Conservation (phyloP, 2,797 vertebrate genomes). For the Labroides dimidiatus region DNA sequence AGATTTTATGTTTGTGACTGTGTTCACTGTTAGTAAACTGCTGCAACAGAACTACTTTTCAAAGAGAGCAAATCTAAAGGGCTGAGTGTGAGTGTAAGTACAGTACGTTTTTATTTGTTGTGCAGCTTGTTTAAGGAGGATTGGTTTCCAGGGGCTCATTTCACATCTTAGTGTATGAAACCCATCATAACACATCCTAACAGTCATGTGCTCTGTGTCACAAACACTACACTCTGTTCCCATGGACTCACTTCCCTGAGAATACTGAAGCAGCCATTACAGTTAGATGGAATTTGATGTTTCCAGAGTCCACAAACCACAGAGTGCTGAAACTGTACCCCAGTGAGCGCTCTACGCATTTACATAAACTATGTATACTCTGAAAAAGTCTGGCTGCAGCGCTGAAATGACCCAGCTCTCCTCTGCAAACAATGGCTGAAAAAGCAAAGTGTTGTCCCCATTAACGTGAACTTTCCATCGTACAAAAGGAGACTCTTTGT, state of each 20-base stretch:
- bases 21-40: no score
- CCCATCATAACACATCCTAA: neutral
- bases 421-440: conserved; percentile 63
- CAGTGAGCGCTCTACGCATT: conserved; percentile 32
- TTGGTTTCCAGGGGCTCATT: neutral
- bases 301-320: conserved; percentile 45
- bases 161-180: conserved; percentile 1
- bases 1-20: no score
- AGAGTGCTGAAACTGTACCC: conserved; percentile 39
- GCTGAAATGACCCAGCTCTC: conserved; percentile 26
- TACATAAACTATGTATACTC: conserved; percentile 47
- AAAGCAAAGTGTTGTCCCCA: conserved; percentile 59
- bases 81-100: no score
- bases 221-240: conserved; percentile 20
- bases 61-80: no score
- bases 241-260: conserved; percentile 3
- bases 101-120: neutral
- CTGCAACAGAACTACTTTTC: no score
- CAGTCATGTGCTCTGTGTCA: neutral
- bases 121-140: neutral
- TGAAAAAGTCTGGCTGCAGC: conserved; percentile 39
- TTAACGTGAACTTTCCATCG: conserved; percentile 64
- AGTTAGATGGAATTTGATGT: conserved; percentile 36
- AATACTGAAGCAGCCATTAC: conserved; percentile 20
- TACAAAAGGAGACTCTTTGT: conserved; percentile 69